These are phyloP conservation scores for Pyrocephalus nanus DNA, from an alignment of 2,797 vertebrate species.

Conservation along the genomic window DNA sequence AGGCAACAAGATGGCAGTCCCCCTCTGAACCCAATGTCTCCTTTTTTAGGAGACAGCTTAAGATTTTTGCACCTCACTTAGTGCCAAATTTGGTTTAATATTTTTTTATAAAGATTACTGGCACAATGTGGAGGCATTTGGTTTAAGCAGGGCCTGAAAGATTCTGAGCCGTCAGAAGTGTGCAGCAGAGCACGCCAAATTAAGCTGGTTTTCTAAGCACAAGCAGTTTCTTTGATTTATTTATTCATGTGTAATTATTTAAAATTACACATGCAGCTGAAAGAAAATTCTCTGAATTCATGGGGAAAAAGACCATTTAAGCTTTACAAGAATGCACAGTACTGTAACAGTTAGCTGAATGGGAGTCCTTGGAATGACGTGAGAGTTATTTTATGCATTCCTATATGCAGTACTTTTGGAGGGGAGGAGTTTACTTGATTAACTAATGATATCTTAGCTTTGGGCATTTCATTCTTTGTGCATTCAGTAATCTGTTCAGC, in stretches of 20 bases:
- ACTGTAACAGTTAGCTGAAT: background rate
- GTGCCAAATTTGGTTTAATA: constrained; percentile 39
- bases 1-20: background rate
- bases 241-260: constrained; percentile 65
- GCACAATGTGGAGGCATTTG: constrained; percentile 38
- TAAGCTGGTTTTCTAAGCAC: constrained; percentile 53
- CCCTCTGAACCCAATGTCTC: background rate
- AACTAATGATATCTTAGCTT: background rate
- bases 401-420: background rate
- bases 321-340: background rate
- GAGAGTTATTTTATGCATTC: background rate
- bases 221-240: constrained; percentile 58
- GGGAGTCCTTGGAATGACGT: background rate
- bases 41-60: background rate
- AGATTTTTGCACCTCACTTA: constrained; percentile 59
- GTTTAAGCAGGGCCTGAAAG: constrained; percentile 31
- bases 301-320: background rate
- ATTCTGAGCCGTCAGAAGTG: constrained; percentile 13
- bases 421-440: background rate
- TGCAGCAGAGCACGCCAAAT: constrained; percentile 58
- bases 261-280: constrained; percentile 22
- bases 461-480: background rate
- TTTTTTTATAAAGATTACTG: constrained; percentile 36
- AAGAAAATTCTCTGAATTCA: constrained; percentile 30
- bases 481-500: background rate